Percentiles rank a stretch among this genome's conserved stretches.
phyloP scores from a whole-genome alignment of 2,113 vertebrate genomes.

The Taurulus bubalis region DNA sequence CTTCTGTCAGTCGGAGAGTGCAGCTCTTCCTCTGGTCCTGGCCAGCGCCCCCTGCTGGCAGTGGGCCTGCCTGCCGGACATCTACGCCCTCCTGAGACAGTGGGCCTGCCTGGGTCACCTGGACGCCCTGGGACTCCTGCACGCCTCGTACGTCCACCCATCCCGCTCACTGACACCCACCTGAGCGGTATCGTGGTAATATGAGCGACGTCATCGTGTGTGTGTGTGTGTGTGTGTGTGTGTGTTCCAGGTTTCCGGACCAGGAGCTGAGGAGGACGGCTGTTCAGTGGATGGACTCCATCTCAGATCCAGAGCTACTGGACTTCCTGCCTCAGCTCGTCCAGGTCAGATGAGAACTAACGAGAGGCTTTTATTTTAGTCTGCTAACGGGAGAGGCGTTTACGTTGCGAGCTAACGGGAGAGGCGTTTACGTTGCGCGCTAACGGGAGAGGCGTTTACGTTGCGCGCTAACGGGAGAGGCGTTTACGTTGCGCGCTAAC shows the following conservation, averaged over 20 bases:
- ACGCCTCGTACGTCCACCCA: slow-evolving; percentile 88
- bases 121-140: slow-evolving; percentile 94
- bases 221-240: neutral
- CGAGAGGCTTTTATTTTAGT: slow-evolving; percentile 7
- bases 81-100: slow-evolving; percentile 93
- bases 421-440: too few species aligned
- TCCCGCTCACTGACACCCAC: neutral
- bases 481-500: too few species aligned
- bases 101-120: slow-evolving; percentile 93
- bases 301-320: slow-evolving; percentile 92
- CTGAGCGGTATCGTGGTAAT: neutral
- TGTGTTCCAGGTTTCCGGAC: slow-evolving; percentile 89
- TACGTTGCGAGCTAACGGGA: neutral
- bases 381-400: neutral
- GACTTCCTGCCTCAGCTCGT: slow-evolving; percentile 98
- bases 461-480: too few species aligned
- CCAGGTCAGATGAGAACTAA: slow-evolving; percentile 83
- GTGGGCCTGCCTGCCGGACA: slow-evolving; percentile 95
- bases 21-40: slow-evolving; percentile 91
- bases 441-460: too few species aligned
- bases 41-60: slow-evolving; percentile 97
- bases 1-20: slow-evolving; percentile 89
- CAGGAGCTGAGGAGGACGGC: slow-evolving; percentile 95
- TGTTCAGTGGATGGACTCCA: slow-evolving; percentile 95
- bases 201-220: slow-evolving; percentile 8